Percentiles rank a stretch among this genome's conserved stretches.
These are phyloP conservation scores for Nephotettix cincticeps DNA, from an alignment of 1,140 invertebrate genomes.

Conservation along the genomic window DNA sequence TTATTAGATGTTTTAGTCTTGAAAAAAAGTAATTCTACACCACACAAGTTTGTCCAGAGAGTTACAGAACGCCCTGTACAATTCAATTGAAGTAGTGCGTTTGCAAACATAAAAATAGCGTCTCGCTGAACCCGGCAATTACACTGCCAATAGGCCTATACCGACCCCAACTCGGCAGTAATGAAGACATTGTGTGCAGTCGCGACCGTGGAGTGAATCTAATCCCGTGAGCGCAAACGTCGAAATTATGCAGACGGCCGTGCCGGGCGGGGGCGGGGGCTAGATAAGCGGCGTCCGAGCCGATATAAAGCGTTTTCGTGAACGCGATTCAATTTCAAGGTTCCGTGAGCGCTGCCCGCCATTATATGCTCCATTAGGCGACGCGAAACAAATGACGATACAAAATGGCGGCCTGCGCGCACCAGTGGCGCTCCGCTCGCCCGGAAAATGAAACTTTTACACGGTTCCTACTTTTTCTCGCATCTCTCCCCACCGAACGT, in stretches of 20 bases:
- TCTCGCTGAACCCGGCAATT: too few species aligned
- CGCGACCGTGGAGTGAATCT: slow-evolving; percentile 1
- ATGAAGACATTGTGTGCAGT: slow-evolving; percentile 11
- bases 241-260: not conserved
- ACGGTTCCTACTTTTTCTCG: slow-evolving; percentile 11
- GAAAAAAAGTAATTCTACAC: too few species aligned
- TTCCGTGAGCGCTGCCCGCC: slow-evolving; percentile 22
- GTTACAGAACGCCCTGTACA: too few species aligned
- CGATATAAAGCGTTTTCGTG: slow-evolving; percentile 24
- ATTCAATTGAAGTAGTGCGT: too few species aligned
- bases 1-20: too few species aligned
- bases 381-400: slow-evolving; percentile 27
- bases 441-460: slow-evolving; percentile 28
- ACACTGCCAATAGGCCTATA: too few species aligned
- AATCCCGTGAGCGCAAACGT: not conserved
- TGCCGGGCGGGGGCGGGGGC: not conserved
- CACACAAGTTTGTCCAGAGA: too few species aligned
- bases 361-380: slow-evolving; percentile 22
- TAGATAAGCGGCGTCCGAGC: slow-evolving; percentile 15
- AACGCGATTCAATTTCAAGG: slow-evolving; percentile 28
- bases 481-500: not conserved
- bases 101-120: too few species aligned
- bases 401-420: slow-evolving; percentile 25
- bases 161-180: not conserved
- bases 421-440: slow-evolving; percentile 12